Evolutionary conservation across 2,797 vertebrate species (phyloP), one percentile per base, ranked within the genome.

Genomic region (Amblyraja radiata): DNA sequence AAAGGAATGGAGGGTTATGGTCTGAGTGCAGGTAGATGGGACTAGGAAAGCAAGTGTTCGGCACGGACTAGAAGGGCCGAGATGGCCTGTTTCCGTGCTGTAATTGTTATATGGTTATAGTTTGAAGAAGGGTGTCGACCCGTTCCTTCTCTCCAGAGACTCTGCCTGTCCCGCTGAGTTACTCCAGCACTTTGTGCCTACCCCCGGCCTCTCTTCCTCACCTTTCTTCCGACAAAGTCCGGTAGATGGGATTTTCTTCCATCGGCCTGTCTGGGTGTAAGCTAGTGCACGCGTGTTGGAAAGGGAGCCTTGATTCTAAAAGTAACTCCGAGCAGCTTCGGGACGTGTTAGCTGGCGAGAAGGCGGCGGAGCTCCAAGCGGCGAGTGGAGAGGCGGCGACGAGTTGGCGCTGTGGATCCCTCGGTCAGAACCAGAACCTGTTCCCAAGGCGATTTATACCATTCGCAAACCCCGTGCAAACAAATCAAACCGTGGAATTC

Each of bases 191-290:
- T 1, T 46, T 4, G 3, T 46, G 46, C 46, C 46, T 46, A 46
- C 46, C 46, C 92, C 74, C 93, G 32, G 32, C 93, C 93, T 94
- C 46, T 46, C 46, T 46, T 93, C 21, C 93, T 94, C 94, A 94
- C 93, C 78, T 93, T 14, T 83, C 94, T 96, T 97, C 96, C 96
- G 96, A 96, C 21, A 94, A 96, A 96, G 95, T 95, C 94, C 14
- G 93, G 93, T 2, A 46, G 65, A 71, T 73, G 65, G 58, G 63
- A 68, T 93, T 93, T 93, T 95, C 94, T 94, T 94, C 94, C 95
- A 93, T 76, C 93, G 86, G 88, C 78, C 94, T 94, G 77, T 93
- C 95, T 95, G 94, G 94, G 95, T 25, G 94, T 95, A 95, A 95
- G 95, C 94, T 93, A 94, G 93, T 93, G 94, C 93, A 93, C 95